Evolutionary conservation across 2,888 invertebrate genomes (phyloP), one percentile per base, ranked within the genome.

Genomic region (Perdita meconis): DNA sequence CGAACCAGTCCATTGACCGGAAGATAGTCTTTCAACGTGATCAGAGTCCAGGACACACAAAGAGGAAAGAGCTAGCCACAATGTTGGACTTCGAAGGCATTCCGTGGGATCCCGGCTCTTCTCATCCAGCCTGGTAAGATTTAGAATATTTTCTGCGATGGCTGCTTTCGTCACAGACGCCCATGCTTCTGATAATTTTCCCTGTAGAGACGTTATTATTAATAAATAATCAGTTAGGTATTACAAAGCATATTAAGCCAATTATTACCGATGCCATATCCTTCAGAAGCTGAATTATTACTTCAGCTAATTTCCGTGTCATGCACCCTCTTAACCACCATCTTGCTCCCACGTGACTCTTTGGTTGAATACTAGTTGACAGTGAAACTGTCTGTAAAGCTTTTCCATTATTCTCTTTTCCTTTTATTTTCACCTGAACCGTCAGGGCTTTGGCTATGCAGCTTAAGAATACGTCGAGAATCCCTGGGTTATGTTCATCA

Each of bases 41-140:
- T 98, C 97, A 68, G 96, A 96, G 88, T 98, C 97, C 81, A 99
- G 94, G 2, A 98, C 97, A 92, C 98, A 98, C 13, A 99, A 94
- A 0, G 99, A 97, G 0, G 98, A 97, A 63, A 99, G 93, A 0
- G 98, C 97, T 85, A 98, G 93, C 99, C 99, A 99, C 64, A 98
- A 94, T 0, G 96, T 96, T 1, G 98, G 96, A 36, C 96, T 95
- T 85, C 96, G 95, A 55, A 98, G 94, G 91, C 98, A 98, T 81
- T 95, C 95, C 55, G 94, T 94, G 0, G 97, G 97, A 8, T 94
- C 93, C 60, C 98, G 94, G 81, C 96, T 95, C 19, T 94, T 93
- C 87, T 98, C 98, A 74, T 95, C 95, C 67, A 98, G 92, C 85
- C 96, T 95, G 0, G 98, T 97, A 61, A 98, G 93, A 89, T 96